These are phyloP conservation scores for Mesochorus sp. DNA, from an alignment of 2,888 invertebrate genomes.

Conservation along the genomic window DNA sequence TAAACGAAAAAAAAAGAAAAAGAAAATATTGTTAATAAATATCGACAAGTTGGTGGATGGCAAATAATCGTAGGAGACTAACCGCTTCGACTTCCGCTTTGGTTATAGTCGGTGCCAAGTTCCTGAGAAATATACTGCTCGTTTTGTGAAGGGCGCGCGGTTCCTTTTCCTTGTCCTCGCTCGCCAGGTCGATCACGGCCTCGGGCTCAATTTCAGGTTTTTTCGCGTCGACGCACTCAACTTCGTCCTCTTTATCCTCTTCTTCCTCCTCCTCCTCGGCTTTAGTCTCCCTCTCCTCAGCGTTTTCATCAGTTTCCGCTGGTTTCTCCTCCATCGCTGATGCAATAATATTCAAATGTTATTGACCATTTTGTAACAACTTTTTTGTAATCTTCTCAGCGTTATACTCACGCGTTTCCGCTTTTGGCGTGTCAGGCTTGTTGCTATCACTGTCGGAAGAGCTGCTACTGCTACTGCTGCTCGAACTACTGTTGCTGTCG, in stretches of 20 bases:
- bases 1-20: background rate
- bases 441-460: slow-evolving; percentile 83
- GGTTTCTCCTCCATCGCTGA: slow-evolving; percentile 59
- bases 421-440: slow-evolving; percentile 77
- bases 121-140: slow-evolving; percentile 97
- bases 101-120: slow-evolving; percentile 97
- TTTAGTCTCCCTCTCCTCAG: slow-evolving; percentile 60
- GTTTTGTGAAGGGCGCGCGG: slow-evolving; percentile 95
- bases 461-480: slow-evolving; percentile 81
- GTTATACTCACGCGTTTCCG: slow-evolving; percentile 70
- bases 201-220: slow-evolving; percentile 80
- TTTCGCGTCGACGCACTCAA: slow-evolving; percentile 81
- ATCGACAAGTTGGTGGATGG: background rate
- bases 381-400: background rate
- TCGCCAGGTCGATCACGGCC: slow-evolving; percentile 80
- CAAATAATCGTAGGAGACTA: slow-evolving; percentile 77
- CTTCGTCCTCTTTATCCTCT: slow-evolving; percentile 76
- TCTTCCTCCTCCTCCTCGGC: slow-evolving; percentile 76
- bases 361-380: background rate
- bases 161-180: slow-evolving; percentile 82
- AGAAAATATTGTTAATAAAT: background rate
- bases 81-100: slow-evolving; percentile 98
- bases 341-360: background rate
- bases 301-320: slow-evolving; percentile 57
- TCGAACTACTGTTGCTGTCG: slow-evolving; percentile 83